These are phyloP conservation scores for honey bee (Apis mellifera) DNA, from an alignment of 1,140 invertebrate genomes.

Conservation along the genomic window Amel_HAv3.1 CM009940.2:6449001-6449500, in stretches of 20 bases:
- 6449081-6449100: slow-evolving; percentile 88
- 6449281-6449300: not conserved
- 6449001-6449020: slow-evolving; percentile 42
- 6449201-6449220: slow-evolving; percentile 27
- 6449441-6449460: not conserved
- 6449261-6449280: slow-evolving; percentile 7
- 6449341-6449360: slow-evolving; percentile 1
- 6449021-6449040: slow-evolving; percentile 64
- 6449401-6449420: not conserved
- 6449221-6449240: slow-evolving; percentile 16
- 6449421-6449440: slow-evolving; percentile 1
- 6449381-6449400: not conserved
- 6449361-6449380: not conserved
- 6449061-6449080: slow-evolving; percentile 77
- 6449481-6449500: slow-evolving; percentile 23
- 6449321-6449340: not conserved
- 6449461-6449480: not conserved
- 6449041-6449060: slow-evolving; percentile 70
- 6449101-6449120: slow-evolving; percentile 87
- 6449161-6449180: slow-evolving; percentile 71
- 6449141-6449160: slow-evolving; percentile 77
- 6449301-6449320: slow-evolving; percentile 8
- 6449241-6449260: slow-evolving; percentile 17
- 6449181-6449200: slow-evolving; percentile 37
- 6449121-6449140: slow-evolving; percentile 75